A percentile compares a stretch with the other conserved stretches of the same genome.
Evolutionary conservation across 2,113 vertebrate species (phyloP).

Genomic region (Lamprologus lemairii): DNA sequence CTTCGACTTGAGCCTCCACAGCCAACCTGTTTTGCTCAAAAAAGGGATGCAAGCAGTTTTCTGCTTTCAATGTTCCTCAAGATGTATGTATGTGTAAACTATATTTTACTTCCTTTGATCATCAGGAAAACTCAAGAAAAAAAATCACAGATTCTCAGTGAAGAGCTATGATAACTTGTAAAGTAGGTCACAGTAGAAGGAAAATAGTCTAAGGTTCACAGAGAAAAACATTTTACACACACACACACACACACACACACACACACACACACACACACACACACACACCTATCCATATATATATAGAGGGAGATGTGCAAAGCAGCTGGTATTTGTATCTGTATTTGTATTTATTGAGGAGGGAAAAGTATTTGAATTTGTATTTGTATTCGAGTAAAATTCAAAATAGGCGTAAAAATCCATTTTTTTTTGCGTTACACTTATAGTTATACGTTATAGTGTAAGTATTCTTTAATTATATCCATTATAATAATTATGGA

Average conservation of each 20-base stretch:
- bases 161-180: not conserved
- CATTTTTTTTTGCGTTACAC: not conserved
- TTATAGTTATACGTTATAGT: not conserved
- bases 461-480: not conserved
- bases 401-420: not conserved
- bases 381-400: not conserved
- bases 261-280: not conserved
- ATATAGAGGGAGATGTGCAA: rapidly evolving
- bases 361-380: not conserved
- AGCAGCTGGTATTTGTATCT: not conserved
- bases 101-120: not conserved
- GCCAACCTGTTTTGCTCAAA: not conserved
- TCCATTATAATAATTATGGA: not conserved
- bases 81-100: not conserved
- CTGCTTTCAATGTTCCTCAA: not conserved
- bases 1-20: not conserved
- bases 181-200: not conserved
- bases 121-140: not conserved
- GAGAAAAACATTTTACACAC: not conserved
- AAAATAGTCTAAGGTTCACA: not conserved
- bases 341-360: not conserved
- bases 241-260: not conserved
- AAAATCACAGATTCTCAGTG: not conserved
- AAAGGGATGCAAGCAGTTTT: not conserved
- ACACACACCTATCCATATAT: not conserved